phyloP scores from a whole-genome alignment of 2,113 vertebrate species.

The Antechinus stuartii region DNA sequence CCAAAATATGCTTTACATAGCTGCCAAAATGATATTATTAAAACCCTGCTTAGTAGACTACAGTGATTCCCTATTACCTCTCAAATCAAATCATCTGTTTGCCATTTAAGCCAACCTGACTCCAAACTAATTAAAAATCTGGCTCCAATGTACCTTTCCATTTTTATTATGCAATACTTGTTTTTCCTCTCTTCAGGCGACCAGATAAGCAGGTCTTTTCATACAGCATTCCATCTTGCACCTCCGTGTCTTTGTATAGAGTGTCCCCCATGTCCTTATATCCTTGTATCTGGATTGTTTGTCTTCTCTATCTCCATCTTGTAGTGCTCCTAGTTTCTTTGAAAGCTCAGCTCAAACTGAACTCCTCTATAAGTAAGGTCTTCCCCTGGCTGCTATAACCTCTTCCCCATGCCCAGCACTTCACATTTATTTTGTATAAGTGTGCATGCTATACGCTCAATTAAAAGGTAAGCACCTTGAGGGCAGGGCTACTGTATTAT shows the following conservation, averaged over 20 bases:
- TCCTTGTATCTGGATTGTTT: background rate
- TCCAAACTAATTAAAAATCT: constrained; percentile 1
- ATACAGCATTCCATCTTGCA: background rate
- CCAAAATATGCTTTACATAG: background rate
- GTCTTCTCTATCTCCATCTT: background rate
- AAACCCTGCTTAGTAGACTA: background rate
- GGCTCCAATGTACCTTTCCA: background rate
- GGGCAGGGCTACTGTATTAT: background rate
- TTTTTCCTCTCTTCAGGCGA: background rate
- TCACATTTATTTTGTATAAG: background rate
- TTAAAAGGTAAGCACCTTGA: background rate
- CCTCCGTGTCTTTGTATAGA: background rate
- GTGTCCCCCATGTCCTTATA: background rate
- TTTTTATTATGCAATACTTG: background rate
- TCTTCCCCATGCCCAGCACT: background rate
- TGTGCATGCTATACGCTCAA: background rate
- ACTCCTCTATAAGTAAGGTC: background rate
- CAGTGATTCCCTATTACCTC: background rate
- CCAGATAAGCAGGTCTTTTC: background rate
- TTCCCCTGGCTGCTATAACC: background rate
- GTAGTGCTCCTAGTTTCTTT: background rate
- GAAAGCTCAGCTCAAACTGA: background rate
- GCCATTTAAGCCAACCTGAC: background rate
- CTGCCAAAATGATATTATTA: background rate
- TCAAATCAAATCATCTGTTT: background rate